Percentiles rank a stretch among this genome's conserved stretches.
These are phyloP conservation scores for Bufo bufo DNA, from an alignment of 2,113 vertebrate species.

Conservation along the genomic window DNA sequence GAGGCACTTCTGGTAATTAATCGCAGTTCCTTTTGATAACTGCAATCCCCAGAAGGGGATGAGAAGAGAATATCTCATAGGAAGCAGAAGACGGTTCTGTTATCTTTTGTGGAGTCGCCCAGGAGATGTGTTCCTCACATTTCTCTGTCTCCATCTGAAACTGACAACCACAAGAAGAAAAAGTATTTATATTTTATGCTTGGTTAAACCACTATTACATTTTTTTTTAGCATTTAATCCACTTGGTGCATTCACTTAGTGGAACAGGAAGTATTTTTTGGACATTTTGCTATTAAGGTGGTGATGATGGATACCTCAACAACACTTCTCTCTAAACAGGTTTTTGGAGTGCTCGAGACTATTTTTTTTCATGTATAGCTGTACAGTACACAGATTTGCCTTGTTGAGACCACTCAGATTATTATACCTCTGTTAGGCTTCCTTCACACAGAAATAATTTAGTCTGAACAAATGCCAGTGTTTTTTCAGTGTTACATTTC, in stretches of 20 bases:
- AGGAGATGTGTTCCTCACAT: slow-evolving; percentile 33
- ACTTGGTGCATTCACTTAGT: not conserved
- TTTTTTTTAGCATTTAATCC: not conserved
- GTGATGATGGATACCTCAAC: not conserved
- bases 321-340: not conserved
- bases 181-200: not conserved
- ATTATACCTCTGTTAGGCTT: not conserved
- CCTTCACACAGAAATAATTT: too few species aligned
- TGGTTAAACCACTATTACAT: not conserved
- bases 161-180: slow-evolving; percentile 7
- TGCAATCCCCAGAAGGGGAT: slow-evolving; percentile 46
- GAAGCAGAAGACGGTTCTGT: not conserved
- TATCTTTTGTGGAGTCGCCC: slow-evolving; percentile 44
- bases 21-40: slow-evolving; percentile 55
- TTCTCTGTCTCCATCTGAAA: slow-evolving; percentile 14
- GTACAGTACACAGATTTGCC: not conserved
- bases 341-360: not conserved
- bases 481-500: too few species aligned
- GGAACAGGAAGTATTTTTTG: not conserved
- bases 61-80: slow-evolving; percentile 37
- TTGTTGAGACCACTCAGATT: not conserved
- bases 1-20: slow-evolving; percentile 59
- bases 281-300: not conserved
- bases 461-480: too few species aligned
- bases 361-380: not conserved